Base-by-base conservation (phyloP, 2,113 vertebrate species). In the Anolis sagrei region DNA sequence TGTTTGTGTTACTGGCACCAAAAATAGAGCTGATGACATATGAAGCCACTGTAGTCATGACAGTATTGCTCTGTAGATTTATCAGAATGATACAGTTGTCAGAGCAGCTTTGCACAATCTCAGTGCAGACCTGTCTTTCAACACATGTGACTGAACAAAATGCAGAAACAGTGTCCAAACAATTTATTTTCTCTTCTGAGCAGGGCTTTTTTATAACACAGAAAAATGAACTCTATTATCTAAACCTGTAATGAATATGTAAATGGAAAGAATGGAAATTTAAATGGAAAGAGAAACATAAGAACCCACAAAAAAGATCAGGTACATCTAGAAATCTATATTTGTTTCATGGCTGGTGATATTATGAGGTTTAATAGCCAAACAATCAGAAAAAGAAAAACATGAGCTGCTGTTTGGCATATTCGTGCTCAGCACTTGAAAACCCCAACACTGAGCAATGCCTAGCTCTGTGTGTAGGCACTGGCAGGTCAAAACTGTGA, bases 71-170 rank as follows among this genome's bases (percentile, higher is more conserved):
- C 68, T 32, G 66, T 36, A 70, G 68, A 2, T n/a, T 73, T 58
- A 73, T 36, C 51, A 16, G 13, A 61, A 82, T 73, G 81, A 82
- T 73, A 54, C 48, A 81, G 79, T 70, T 81, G 79, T 81, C 79
- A 70, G 49, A 73, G 49, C 58, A 7, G 32, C 66, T 82, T 73
- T 73, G 23, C 58, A 80, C 25, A 48, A 29, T 44, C 23, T 27
- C 66, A 54, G 16, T 36, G 48, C 16, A 54, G 48, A 72, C 54
- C 32, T 36, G 19, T 21, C 32, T 14, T 23, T 18, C 39, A 61
- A 64, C 25, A 44, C 19, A 64, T 16, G 2, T 61, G 76, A 32
- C 25, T 36, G 64, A 8, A 61, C 14, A 25, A 64, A 39, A 44
- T 39, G 44, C 13, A 66, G 34, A 79, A n/a, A 16, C 27, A 19